Base-by-base conservation (phyloP, 2,797 vertebrate species). In the Sebastes jordani region DNA sequence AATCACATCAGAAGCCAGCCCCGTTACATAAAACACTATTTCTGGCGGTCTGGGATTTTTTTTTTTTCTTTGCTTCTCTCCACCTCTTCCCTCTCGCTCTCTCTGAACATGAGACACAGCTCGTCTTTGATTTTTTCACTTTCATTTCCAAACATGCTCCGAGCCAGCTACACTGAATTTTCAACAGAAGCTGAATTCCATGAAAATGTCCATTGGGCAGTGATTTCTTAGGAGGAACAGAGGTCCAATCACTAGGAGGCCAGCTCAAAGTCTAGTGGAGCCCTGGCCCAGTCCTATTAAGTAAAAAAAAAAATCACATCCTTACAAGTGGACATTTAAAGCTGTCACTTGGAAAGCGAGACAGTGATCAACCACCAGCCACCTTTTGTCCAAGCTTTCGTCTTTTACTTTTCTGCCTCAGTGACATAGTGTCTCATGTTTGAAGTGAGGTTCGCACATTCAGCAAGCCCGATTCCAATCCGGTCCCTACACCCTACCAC, bases 1-100 rank as follows among this genome's bases (percentile, higher is more conserved):
- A 78, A 92, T 94, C 90, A 91, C 88, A 83, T 94, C 93, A 93
- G 74, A 71, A 84, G 70, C 82, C 84, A 78, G 88, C 36, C 72
- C 13, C 2, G 71, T 91, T 91, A 90, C 78, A 86, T 89, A 90
- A 93, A 92, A 87, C 52, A 80, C 87, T 82, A 85, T 87, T 89
- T 86, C 71, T 90, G 88, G 84, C 23, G 3, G 65, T 84, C 68
- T 68, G 78, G 72, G 54, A 65, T 63, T 60, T 71, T 74, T 63
- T 61, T 32, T 7, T 49, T 27, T 30, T 6, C 32, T 25, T 64
- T 20, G 32, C 49, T 8, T 36, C 22, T 38, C 11, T 23, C 42
- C 66, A 30, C 23, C n/a, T 42, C 14, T 61, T n/a, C 49, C 8
- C 49, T 9, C 49, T n/a, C 67, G 63, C 23, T 72, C 30, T 42